A percentile compares a stretch with the other conserved stretches of the same genome.
phyloP scores from a whole-genome alignment of 2,888 invertebrate species.

The Eupelmus urozonus region DNA sequence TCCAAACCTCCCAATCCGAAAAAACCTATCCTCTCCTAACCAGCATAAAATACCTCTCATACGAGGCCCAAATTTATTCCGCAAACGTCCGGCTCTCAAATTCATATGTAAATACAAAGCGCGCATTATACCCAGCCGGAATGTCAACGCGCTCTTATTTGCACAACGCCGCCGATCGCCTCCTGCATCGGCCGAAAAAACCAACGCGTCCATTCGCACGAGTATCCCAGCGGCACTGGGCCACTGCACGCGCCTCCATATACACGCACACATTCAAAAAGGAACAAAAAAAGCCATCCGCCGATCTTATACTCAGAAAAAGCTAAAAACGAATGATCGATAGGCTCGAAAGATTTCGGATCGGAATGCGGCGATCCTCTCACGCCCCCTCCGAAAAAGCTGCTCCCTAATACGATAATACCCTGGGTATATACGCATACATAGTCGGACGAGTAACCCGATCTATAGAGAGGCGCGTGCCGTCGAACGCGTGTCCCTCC shows the following conservation, averaged over 20 bases:
- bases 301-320: not conserved
- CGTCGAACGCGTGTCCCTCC: constrained; percentile 17
- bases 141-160: constrained; percentile 22
- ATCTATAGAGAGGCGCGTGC: constrained; percentile 56
- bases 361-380: not conserved
- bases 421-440: no score
- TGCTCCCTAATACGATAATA: constrained; percentile 38
- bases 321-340: not conserved
- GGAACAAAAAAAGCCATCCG: not conserved
- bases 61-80: not conserved
- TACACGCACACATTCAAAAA: not conserved
- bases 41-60: no score
- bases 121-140: constrained; percentile 13
- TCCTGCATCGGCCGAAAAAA: constrained; percentile 8
- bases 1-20: no score
- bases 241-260: no score
- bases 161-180: constrained; percentile 27
- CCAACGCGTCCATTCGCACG: constrained; percentile 50
- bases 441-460: no score
- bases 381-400: not conserved
- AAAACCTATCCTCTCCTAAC: no score
- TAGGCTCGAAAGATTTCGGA: no score
- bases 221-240: constrained; percentile 23
- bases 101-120: constrained; percentile 45
- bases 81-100: not conserved